These are phyloP conservation scores for Pampusana beccarii DNA, from an alignment of 2,113 vertebrate genomes.

Conservation along the genomic window DNA sequence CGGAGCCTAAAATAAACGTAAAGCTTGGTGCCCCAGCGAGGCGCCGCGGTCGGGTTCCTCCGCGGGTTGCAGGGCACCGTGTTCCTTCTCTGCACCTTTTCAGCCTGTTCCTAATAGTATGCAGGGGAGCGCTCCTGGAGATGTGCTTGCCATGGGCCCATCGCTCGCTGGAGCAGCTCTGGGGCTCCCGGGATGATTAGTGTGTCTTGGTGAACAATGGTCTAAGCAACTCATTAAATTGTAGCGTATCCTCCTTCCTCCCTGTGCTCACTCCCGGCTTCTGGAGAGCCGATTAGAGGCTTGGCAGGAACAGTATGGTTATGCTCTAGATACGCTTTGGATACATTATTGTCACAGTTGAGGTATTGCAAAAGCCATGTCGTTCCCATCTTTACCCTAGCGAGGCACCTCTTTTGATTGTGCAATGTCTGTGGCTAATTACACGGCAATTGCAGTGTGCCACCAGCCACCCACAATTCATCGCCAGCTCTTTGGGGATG, in stretches of 20 bases:
- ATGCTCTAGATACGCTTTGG: slow-evolving; percentile 63
- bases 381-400: neutral
- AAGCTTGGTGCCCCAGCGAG: neutral
- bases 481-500: slow-evolving; percentile 38
- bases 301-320: slow-evolving; percentile 58
- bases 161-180: neutral
- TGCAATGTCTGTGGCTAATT: slow-evolving; percentile 38
- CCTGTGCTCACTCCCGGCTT: slow-evolving; percentile 17
- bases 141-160: neutral
- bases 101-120: neutral
- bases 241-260: neutral
- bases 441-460: neutral
- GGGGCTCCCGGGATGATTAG: neutral
- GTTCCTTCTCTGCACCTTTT: neutral
- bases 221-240: neutral
- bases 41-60: neutral
- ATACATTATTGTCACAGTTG: slow-evolving; percentile 63
- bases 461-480: slow-evolving; percentile 26
- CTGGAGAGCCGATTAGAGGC: slow-evolving; percentile 48
- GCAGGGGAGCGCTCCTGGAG: neutral
- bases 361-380: slow-evolving; percentile 38
- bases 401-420: neutral
- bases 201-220: slow-evolving; percentile 19
- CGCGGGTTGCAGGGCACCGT: neutral
- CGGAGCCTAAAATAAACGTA: neutral